Evolutionary conservation across 2,797 vertebrate species (phyloP), one percentile per base, ranked within the genome.

Genomic region (Rachycentron canadum): DNA sequence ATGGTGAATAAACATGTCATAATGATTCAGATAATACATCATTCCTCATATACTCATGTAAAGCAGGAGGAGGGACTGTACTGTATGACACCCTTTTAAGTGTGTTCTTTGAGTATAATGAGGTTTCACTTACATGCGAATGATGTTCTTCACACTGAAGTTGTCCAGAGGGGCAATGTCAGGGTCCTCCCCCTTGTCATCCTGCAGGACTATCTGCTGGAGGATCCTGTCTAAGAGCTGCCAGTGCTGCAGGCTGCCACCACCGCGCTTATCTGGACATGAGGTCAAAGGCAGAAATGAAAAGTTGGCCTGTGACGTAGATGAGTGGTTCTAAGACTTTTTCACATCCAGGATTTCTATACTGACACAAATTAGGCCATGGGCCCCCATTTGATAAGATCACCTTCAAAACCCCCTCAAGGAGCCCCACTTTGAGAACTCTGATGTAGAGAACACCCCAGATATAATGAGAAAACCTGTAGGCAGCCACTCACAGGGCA

Each of bases 201-300:
- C 97, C 88, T 99, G 98, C 23, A 99, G 96, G 81, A 99, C 96
- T 1, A 99, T 96, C 94, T 99, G 98, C 90, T 99, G 98, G 17
- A 99, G 95, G 91, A 99, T 98, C 68, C 97, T 92, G 90, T 99
- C 98, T 82, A 99, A 93, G 76, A 99, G 96, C 92, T 99, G 98
- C 98, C 98, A 99, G 76, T 99, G 97, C 91, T 99, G 97, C 85
- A 97, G 93, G 72, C 93, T 96, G 79, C 96, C 95, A 1, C 95
- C 96, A 0, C 96, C 96, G 38, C 96, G 95, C 90, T 98, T 99
- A 92, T 97, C 98, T 99, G 90, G 7, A 49, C 1, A 40, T 1
- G 9, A 14, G 41, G 11, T 32, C 63, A 60, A 5, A 70, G 32
- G 67, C 41, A 74, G 1, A 62, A 38, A 49, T 6, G 30, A 32